Conservation (phyloP, 2,888 invertebrate genomes). For the Drosophila meridionalis region DNA sequence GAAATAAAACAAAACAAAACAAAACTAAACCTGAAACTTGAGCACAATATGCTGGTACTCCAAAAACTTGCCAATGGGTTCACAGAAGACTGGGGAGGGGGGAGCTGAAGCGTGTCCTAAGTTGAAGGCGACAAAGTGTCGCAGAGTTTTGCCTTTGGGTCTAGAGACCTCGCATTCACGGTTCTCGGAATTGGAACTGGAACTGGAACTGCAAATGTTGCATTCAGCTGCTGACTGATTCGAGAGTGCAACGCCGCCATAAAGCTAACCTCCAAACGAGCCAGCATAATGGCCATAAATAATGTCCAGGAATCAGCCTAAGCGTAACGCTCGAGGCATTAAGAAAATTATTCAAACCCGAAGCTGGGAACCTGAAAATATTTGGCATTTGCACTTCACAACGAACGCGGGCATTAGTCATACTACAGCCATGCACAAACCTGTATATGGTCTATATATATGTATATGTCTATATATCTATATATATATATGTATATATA, state of each 20-base stretch:
- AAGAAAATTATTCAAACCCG: slow-evolving; percentile 23
- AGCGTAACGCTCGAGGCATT: slow-evolving; percentile 49
- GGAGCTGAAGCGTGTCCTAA: slow-evolving; percentile 5
- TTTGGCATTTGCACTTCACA: slow-evolving; percentile 15
- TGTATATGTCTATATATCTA: not conserved
- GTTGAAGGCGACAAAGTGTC: slow-evolving; percentile 69
- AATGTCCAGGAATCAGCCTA: slow-evolving; percentile 53
- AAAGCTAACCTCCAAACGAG: slow-evolving; percentile 45
- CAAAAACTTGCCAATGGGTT: slow-evolving; percentile 47
- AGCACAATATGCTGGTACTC: slow-evolving; percentile 72
- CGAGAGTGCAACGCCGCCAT: slow-evolving; percentile 38
- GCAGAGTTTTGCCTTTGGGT: slow-evolving; percentile 52
- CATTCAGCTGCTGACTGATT: slow-evolving; percentile 55
- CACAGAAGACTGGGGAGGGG: slow-evolving; percentile 40
- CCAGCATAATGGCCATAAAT: slow-evolving; percentile 50
- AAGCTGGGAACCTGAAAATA: slow-evolving; percentile 39
- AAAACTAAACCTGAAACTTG: slow-evolving; percentile 75
- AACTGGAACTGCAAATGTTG: slow-evolving; percentile 43
- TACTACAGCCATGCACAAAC: slow-evolving; percentile 1
- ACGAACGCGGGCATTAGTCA: slow-evolving; percentile 27
- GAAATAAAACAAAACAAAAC: slow-evolving; percentile 1
- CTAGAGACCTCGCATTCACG: slow-evolving; percentile 46
- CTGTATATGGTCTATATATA: not conserved
- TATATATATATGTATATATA: not conserved
- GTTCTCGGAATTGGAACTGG: slow-evolving; percentile 45